Evolutionary conservation across 2,113 vertebrate species (phyloP).

Genomic region (Poeciliopsis prolifica): DNA sequence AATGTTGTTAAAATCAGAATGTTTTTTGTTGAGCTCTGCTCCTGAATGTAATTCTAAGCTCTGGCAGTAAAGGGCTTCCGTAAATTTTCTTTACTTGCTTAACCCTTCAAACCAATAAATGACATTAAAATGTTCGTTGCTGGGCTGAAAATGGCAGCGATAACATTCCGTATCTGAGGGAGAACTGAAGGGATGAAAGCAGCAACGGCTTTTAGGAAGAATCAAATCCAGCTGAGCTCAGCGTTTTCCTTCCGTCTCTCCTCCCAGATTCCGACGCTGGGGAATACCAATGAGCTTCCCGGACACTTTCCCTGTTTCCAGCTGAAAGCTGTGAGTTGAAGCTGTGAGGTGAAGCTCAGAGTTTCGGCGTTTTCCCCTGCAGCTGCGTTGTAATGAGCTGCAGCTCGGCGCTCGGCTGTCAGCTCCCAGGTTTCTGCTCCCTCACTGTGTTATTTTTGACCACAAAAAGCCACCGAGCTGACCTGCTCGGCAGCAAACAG

Average conservation of each 20-base stretch:
- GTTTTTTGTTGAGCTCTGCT: too few relatives aligned
- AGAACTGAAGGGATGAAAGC: slow-evolving; percentile 7
- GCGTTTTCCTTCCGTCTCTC: slow-evolving; percentile 3
- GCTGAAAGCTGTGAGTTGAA: slow-evolving; percentile 7
- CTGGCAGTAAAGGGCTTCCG: too few relatives aligned
- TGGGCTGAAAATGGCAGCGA: background rate
- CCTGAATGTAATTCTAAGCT: too few relatives aligned
- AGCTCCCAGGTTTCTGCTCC: too few relatives aligned
- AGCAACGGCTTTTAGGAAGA: slow-evolving; percentile 21
- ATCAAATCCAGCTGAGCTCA: slow-evolving; percentile 28
- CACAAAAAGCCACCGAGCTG: too few relatives aligned
- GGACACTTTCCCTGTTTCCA: slow-evolving; percentile 29
- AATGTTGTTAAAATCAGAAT: too few relatives aligned
- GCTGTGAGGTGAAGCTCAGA: too few relatives aligned
- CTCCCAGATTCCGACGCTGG: slow-evolving; percentile 21
- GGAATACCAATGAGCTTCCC: slow-evolving; percentile 45
- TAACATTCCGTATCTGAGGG: background rate
- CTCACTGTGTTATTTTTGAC: too few relatives aligned
- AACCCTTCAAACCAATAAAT: background rate
- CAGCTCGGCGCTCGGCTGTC: too few relatives aligned
- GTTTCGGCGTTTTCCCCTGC: too few relatives aligned
- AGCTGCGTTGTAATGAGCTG: too few relatives aligned
- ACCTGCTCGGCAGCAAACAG: too few relatives aligned
- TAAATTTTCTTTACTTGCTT: background rate
- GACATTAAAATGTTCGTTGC: background rate